These are phyloP conservation scores for Agrotis exclamationis DNA, from an alignment of 2,888 invertebrate species.

Conservation along the genomic window DNA sequence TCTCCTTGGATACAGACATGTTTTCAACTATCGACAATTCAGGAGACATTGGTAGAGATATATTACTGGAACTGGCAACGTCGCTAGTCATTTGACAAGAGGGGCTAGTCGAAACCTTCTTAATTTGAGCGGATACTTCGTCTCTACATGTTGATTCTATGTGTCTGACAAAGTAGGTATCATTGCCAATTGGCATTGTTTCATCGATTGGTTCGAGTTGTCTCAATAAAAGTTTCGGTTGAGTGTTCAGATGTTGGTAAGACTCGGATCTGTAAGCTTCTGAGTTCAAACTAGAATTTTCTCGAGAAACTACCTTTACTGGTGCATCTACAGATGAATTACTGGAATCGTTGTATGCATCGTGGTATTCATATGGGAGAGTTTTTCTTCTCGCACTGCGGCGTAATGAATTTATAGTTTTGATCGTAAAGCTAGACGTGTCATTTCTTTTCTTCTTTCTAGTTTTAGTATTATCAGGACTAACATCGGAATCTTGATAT, in stretches of 20 bases:
- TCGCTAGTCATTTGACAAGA: conserved; percentile 49
- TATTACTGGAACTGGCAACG: conserved; percentile 77
- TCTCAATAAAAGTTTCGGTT: conserved; percentile 52
- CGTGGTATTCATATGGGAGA: conserved; percentile 60
- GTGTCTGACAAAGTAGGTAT: conserved; percentile 46
- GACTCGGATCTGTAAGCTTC: conserved; percentile 82
- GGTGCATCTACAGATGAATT: conserved; percentile 69
- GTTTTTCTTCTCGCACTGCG: conserved; percentile 66
- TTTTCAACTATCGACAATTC: conserved; percentile 86
- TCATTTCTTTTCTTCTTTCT: conserved; percentile 73
- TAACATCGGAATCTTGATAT: conserved; percentile 83
- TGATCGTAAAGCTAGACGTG: conserved; percentile 62
- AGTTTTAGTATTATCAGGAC: conserved; percentile 66
- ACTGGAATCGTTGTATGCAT: conserved; percentile 76
- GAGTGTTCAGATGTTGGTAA: conserved; percentile 78
- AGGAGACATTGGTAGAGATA: conserved; percentile 83
- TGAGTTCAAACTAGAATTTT: conserved; percentile 69
- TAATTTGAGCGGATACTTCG: conserved; percentile 39
- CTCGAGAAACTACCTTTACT: conserved; percentile 53
- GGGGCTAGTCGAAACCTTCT: conserved; percentile 10
- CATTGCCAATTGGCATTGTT: conserved; percentile 55
- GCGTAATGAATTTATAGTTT: conserved; percentile 63
- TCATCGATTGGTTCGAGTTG: conserved; percentile 78
- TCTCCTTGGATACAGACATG: conserved; percentile 78
- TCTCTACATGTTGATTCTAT: conserved; percentile 51